A percentile compares a stretch with the other conserved stretches of the same genome.
phyloP scores from a whole-genome alignment of 2,797 vertebrate species.

The Tokudaia muenninki region DNA sequence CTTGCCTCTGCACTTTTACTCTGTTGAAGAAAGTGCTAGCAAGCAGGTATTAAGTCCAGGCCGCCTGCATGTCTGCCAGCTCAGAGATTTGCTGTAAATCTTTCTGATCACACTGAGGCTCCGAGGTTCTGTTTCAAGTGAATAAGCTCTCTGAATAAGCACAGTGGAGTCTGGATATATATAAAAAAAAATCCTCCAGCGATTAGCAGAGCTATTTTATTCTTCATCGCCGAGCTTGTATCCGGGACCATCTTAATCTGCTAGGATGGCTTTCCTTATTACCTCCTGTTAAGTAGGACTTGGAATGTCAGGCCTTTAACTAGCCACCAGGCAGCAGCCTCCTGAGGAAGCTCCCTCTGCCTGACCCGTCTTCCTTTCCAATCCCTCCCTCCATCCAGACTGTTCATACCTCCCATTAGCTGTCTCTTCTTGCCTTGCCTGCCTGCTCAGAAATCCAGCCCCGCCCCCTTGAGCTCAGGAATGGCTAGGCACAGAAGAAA shows the following conservation, averaged over 20 bases:
- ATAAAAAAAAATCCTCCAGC: conserved; percentile 87
- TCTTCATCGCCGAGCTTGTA: conserved; percentile 85
- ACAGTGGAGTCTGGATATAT: conserved; percentile 86
- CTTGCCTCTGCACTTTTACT: conserved; percentile 57
- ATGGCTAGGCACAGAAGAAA: background rate
- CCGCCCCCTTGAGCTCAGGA: background rate
- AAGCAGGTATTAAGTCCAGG: conserved; percentile 60
- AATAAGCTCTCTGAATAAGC: conserved; percentile 89
- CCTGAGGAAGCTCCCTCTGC: background rate
- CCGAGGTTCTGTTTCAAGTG: conserved; percentile 90
- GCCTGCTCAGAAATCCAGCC: background rate
- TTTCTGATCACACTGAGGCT: conserved; percentile 84
- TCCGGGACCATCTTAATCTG: conserved; percentile 91
- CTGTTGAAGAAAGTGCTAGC: conserved; percentile 58
- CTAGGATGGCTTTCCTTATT: conserved; percentile 87
- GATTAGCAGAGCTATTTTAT: conserved; percentile 88
- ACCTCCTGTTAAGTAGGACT: conserved; percentile 87
- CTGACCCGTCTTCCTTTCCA: background rate
- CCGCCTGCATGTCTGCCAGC: conserved; percentile 64
- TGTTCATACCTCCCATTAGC: background rate
- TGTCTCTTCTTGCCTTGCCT: background rate
- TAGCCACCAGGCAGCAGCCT: conserved; percentile 62
- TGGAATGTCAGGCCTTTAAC: conserved; percentile 90
- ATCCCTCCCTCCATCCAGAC: background rate
- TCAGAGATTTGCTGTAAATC: conserved; percentile 80